Conservation (phyloP, 2,888 invertebrate species). For the Zaprionus obscuricornis region DNA sequence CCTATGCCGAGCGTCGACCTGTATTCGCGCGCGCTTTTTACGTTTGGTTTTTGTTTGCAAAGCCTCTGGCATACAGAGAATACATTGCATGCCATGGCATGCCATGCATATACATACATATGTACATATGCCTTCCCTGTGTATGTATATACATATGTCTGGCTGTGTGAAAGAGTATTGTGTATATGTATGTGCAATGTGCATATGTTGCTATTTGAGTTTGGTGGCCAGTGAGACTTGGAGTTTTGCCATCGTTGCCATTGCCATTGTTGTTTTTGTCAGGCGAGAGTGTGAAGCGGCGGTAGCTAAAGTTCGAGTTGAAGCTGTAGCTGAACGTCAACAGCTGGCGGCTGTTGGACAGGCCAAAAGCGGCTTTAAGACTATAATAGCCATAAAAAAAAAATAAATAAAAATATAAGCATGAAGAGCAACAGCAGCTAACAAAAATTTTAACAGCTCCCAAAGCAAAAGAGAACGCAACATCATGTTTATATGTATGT, state of each 20-base stretch:
- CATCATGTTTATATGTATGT: background rate
- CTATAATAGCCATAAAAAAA: conserved; percentile 74
- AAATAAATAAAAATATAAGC: too few relatives aligned
- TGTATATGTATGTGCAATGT: conserved; percentile 20
- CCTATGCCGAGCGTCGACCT: conserved; percentile 71
- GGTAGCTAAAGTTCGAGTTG: conserved; percentile 19
- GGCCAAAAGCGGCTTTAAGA: conserved; percentile 70
- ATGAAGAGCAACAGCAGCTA: conserved; percentile 53
- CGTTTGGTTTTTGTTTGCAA: conserved; percentile 59
- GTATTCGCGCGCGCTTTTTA: conserved; percentile 78
- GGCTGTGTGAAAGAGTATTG: background rate
- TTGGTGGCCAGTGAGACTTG: conserved; percentile 45
- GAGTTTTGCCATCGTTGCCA: conserved; percentile 36
- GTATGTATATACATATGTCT: background rate
- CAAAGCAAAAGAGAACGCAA: conserved; percentile 20
- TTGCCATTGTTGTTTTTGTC: conserved; percentile 29
- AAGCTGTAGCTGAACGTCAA: too few relatives aligned
- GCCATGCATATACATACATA: background rate
- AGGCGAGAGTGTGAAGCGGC: conserved; percentile 63
- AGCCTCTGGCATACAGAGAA: conserved; percentile 14
- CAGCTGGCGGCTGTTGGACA: conserved; percentile 67
- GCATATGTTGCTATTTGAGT: conserved; percentile 67
- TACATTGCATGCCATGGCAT: background rate
- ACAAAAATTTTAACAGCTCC: conserved; percentile 41
- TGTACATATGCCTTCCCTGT: conserved; percentile 10